Evolutionary conservation across 1,140 invertebrate genomes (phyloP).

Genomic region (Hylaeus volcanicus): DNA sequence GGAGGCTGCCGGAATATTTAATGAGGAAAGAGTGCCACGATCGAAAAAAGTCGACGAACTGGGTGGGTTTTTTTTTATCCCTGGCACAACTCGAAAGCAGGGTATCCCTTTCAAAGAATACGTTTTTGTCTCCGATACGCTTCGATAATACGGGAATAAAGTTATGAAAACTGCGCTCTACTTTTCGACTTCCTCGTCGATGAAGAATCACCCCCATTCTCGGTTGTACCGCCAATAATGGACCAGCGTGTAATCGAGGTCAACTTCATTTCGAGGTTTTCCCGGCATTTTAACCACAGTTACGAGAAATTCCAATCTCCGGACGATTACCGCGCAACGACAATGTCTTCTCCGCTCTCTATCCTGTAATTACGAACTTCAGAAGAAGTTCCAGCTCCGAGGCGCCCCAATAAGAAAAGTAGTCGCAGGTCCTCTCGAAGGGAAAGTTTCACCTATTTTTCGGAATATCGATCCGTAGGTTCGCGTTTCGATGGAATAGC

Average conservation of each 20-base stretch:
- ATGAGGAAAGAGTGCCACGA: background rate
- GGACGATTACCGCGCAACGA: slow-evolving; percentile 5
- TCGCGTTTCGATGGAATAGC: too few species aligned
- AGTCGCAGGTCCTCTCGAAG: background rate
- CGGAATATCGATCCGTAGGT: background rate
- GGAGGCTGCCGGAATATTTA: background rate
- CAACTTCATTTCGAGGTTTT: slow-evolving; percentile 1
- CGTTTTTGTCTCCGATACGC: too few species aligned
- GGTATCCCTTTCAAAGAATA: too few species aligned
- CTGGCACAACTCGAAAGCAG: too few species aligned
- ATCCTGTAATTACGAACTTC: slow-evolving; percentile 3
- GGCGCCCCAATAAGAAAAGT: background rate
- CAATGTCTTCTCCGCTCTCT: slow-evolving; percentile 11
- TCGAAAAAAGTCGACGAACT: background rate
- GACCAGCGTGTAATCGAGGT: background rate
- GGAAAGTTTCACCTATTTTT: background rate
- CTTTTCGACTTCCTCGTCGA: too few species aligned
- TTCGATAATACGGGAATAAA: too few species aligned
- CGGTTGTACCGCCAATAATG: too few species aligned
- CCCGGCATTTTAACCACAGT: background rate
- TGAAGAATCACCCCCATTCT: too few species aligned
- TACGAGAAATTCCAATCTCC: slow-evolving; percentile 9
- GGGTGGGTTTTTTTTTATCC: too few species aligned
- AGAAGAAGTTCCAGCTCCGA: background rate
- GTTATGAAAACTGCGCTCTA: too few species aligned